Base-by-base conservation (phyloP, 2,797 vertebrate species). In the Bradypus variegatus region DNA sequence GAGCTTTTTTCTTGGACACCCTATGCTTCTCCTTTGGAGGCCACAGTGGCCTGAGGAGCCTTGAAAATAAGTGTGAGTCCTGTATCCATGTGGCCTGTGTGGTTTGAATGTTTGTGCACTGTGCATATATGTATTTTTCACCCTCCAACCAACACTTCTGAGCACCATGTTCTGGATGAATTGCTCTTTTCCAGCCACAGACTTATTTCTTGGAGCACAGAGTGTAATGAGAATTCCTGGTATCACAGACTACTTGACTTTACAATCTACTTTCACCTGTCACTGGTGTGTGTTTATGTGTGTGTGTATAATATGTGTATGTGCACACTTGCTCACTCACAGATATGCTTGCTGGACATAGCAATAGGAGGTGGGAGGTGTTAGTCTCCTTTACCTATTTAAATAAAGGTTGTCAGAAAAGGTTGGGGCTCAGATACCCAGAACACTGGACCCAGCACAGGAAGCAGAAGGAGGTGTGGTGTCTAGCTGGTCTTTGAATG, bases 401-500 rank as follows among this genome's bases (percentile, higher is more conserved):
- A 73, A 82, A 72, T 62, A 85, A 93, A 94, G 89, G 67, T 60
- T 48, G 67, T 53, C 79, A n/a, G 79, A 72, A 76, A 75, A 25
- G 58, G 27, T 65, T 87, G 62, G 72, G 79, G 69, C 73, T 92
- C 8, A 0, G 53, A 76, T 41, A n/a, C 69, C 1, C 12, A 1
- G 41, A 77, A 85, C 21, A 36, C 45, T 7, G 33, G 45, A 81
- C 64, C 58, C 48, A 0, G 9, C 92, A 53, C 55, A 86, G 85
- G 75, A 92, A 86, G 89, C 89, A 50, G 67, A 48, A 72, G 93
- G 75, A 67, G 82, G 82, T 27, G 91, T 91, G 92, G 80, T 53
- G 0, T 76, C 72, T 13, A 50, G 33, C 64, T 1, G 8, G 72
- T 73, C 69, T 73, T 79, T 48, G 75, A 69, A 85, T 25, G 53